These are phyloP conservation scores for Chrysolina oricalcia DNA, from an alignment of 2,888 invertebrate species.

Conservation along the genomic window DNA sequence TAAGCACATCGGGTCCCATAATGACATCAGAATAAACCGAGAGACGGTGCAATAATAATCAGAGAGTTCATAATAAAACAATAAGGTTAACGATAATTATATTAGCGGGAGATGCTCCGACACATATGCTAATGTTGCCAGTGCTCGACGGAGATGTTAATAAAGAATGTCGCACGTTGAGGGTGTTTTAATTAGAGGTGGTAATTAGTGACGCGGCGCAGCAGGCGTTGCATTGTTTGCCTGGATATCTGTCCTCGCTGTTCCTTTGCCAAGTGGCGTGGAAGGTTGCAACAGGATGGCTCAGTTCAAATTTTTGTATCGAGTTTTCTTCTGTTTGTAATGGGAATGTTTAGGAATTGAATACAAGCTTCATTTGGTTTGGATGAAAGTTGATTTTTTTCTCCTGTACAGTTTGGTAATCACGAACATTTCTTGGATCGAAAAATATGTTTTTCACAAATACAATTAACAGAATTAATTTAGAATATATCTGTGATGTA, in stretches of 20 bases:
- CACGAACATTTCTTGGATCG: no score
- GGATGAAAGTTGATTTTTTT: no score
- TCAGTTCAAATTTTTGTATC: not conserved
- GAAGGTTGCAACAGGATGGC: constrained; percentile 6
- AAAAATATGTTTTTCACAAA: no score
- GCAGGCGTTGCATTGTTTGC: constrained; percentile 56
- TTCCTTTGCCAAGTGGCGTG: constrained; percentile 45
- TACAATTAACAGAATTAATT: no score
- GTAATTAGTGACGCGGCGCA: constrained; percentile 64
- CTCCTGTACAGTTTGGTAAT: no score
- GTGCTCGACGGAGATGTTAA: constrained; percentile 53
- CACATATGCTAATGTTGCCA: constrained; percentile 47
- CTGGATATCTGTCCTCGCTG: constrained; percentile 51
- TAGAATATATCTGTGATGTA: no score
- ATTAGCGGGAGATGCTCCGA: constrained; percentile 46
- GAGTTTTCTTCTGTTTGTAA: not conserved
- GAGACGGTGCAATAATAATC: constrained; percentile 53
- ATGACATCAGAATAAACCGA: constrained; percentile 50
- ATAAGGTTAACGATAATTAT: constrained; percentile 57
- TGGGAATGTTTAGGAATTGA: no score
- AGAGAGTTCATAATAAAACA: constrained; percentile 56
- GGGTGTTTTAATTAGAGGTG: constrained; percentile 64
- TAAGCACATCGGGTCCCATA: constrained; percentile 47
- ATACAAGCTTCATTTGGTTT: no score
- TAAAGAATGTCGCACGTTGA: constrained; percentile 64